A percentile compares a stretch with the other conserved stretches of the same genome.
phyloP scores from a whole-genome alignment of 92 coral and sea anemone genomes.

The Epizoanthus illoricatus region DNA sequence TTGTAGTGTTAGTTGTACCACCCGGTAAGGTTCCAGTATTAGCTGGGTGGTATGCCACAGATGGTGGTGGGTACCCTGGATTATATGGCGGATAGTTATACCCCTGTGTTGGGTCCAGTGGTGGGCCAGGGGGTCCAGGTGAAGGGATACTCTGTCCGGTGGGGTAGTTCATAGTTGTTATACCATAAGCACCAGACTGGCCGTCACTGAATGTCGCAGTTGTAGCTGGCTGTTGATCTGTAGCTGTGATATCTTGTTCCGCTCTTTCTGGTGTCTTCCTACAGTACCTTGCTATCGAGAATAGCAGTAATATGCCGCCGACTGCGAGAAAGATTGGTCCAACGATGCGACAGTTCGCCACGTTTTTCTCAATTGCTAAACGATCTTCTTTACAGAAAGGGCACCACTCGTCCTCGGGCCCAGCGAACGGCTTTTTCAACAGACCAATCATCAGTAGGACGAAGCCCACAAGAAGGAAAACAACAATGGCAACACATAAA shows the following conservation, averaged over 20 bases:
- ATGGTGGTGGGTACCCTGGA: neutral
- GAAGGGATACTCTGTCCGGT: neutral
- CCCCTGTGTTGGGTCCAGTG: neutral
- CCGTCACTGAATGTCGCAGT: neutral
- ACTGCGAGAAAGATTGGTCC: conserved; percentile 68
- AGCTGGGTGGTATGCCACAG: neutral
- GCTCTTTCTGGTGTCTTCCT: neutral
- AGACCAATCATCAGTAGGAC: conserved; percentile 65
- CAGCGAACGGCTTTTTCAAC: conserved; percentile 60
- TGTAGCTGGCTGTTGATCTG: neutral
- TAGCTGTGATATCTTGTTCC: neutral
- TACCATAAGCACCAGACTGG: neutral
- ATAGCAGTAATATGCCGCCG: conserved; percentile 27
- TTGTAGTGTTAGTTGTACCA: neutral
- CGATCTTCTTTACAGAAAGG: conserved; percentile 58
- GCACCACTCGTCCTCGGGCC: conserved; percentile 67
- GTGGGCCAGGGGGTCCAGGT: conserved; percentile 1
- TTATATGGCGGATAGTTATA: conserved; percentile 1
- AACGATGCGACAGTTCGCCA: conserved; percentile 58
- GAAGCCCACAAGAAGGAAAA: conserved; percentile 57
- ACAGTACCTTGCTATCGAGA: neutral
- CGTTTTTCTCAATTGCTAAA: conserved; percentile 36
- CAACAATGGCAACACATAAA: conserved; percentile 47
- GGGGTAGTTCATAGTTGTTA: conserved; percentile 2
- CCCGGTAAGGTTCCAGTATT: neutral